Evolutionary conservation across 30 jellyfish, hydroid and myxozoan species (phyloP), one percentile per base, ranked within the genome.

Genomic region (Turritopsis rubra): DNA sequence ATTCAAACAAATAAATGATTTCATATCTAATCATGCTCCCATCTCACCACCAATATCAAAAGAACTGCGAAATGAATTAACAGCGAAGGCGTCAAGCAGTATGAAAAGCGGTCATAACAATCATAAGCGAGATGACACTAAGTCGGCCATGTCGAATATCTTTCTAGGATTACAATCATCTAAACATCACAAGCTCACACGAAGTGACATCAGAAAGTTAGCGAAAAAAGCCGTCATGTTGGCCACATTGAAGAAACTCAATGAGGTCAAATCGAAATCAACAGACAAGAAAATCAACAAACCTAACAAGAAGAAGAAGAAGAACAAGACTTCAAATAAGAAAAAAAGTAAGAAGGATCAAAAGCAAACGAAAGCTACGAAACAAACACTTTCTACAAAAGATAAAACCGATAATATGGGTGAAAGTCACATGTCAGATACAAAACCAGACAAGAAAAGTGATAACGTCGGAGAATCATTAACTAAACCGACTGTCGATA

Each of bases 151-250:
- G 52, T 79, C 82, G 89, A 81, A 79, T 83, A 93, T 93, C 1
- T 85, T 93, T 52, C 88, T 93, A 1, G 91, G 90, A 20, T 85
- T 94, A 1, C 83, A 93, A 26, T 75, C 84, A 18, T 95, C 99
- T 7, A 86, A 94, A 53, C 96, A 87, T 71, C 96, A 94, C 85
- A 87, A 88, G 73, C 75, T 94, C 31, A 90, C 99, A 29, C 74
- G 99, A 84, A 94, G 90, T 54, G 99, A 94, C 70, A 94, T 94
- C 54, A 68, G 97, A 29, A 79, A 86, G 24, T 86, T 94, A 24
- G 99, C 99, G 1, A 94, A 87, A 77, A 94, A 94, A 85, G 99
- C 99, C 18, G 73, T 82, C 65, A 72, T 72, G 26, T 87, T 94
- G 66, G 96, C 95, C 1, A 75, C 92, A 27, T 65, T 90, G 78